phyloP scores from a whole-genome alignment of 2,797 vertebrate genomes.

The Micropoecilia bifurca region DNA sequence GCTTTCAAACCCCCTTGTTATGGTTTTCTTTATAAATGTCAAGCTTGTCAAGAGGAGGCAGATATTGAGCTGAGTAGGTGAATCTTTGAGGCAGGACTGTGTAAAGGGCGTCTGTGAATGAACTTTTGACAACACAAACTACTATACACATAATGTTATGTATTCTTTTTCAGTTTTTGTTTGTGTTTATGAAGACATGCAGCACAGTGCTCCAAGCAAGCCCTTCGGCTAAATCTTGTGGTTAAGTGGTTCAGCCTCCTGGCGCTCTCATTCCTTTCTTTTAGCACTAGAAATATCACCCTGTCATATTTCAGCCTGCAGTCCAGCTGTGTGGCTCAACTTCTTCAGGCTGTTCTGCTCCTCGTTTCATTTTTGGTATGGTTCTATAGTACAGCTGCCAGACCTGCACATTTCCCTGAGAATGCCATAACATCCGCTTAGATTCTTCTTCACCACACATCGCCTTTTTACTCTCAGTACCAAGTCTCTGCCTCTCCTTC shows the following conservation, averaged over 20 bases:
- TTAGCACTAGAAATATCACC: constrained; percentile 40
- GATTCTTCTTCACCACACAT: constrained; percentile 23
- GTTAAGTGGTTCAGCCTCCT: constrained; percentile 13
- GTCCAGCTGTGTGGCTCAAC: constrained; percentile 12
- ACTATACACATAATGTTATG: constrained; percentile 22
- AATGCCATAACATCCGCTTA: constrained; percentile 38
- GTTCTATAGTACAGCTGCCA: constrained; percentile 19
- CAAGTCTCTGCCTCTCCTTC: constrained; percentile 13
- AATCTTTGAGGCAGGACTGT: constrained; percentile 34
- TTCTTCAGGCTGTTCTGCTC: constrained; percentile 10
- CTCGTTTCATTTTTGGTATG: constrained; percentile 23
- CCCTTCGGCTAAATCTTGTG: constrained; percentile 33
- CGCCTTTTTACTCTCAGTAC: constrained; percentile 17
- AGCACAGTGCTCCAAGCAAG: constrained; percentile 28
- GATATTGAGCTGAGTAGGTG: constrained; percentile 39
- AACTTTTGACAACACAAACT: constrained; percentile 41
- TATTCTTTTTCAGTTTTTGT: constrained; percentile 41
- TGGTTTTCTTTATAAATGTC: constrained; percentile 64
- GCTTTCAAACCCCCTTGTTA: constrained; percentile 32
- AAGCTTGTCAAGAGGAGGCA: constrained; percentile 40
- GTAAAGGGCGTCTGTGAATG: constrained; percentile 36
- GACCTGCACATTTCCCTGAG: constrained; percentile 46
- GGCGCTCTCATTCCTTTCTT: constrained; percentile 6
- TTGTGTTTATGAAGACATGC: constrained; percentile 38
- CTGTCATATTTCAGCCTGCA: constrained; percentile 21